A percentile compares a stretch with the other conserved stretches of the same genome.
Evolutionary conservation across 2,888 invertebrate genomes (phyloP).

Genomic region (Bombylius discolor): DNA sequence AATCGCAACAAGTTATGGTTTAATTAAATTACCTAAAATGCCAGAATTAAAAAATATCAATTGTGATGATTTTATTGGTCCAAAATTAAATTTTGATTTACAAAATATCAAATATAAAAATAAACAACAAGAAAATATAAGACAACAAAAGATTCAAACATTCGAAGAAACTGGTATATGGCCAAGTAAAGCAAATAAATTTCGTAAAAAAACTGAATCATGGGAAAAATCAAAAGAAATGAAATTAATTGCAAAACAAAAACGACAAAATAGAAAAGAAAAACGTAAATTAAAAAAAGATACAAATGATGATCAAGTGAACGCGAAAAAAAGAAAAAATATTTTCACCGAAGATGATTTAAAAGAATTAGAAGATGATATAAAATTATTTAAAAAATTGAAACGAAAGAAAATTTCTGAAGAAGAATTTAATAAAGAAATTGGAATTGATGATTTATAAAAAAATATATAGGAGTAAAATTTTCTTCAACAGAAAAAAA

Average conservation of each 20-base stretch:
- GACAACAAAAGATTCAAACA: slow-evolving; percentile 55
- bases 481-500: no score
- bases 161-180: slow-evolving; percentile 63
- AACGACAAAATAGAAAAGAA: slow-evolving; percentile 39
- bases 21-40: slow-evolving; percentile 86
- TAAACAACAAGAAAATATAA: slow-evolving; percentile 58
- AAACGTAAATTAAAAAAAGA: slow-evolving; percentile 34
- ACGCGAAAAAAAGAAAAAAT: slow-evolving; percentile 37
- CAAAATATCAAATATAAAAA: slow-evolving; percentile 67
- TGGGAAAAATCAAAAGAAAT: slow-evolving; percentile 66
- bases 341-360: slow-evolving; percentile 58
- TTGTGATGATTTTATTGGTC: slow-evolving; percentile 33
- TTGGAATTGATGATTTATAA: slow-evolving; percentile 36
- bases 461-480: no score
- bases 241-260: slow-evolving; percentile 37
- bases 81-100: slow-evolving; percentile 48
- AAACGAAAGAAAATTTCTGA: slow-evolving; percentile 68
- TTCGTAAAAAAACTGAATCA: slow-evolving; percentile 45
- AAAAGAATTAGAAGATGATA: slow-evolving; percentile 64
- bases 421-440: slow-evolving; percentile 51
- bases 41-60: slow-evolving; percentile 74
- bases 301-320: slow-evolving; percentile 20
- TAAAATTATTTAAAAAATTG: slow-evolving; percentile 70
- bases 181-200: slow-evolving; percentile 46
- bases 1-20: slow-evolving; percentile 78